Percentiles rank a stretch among this genome's conserved stretches.
Conservation (phyloP, 2,797 vertebrate species). For the Coracias cyanogaster region DNA sequence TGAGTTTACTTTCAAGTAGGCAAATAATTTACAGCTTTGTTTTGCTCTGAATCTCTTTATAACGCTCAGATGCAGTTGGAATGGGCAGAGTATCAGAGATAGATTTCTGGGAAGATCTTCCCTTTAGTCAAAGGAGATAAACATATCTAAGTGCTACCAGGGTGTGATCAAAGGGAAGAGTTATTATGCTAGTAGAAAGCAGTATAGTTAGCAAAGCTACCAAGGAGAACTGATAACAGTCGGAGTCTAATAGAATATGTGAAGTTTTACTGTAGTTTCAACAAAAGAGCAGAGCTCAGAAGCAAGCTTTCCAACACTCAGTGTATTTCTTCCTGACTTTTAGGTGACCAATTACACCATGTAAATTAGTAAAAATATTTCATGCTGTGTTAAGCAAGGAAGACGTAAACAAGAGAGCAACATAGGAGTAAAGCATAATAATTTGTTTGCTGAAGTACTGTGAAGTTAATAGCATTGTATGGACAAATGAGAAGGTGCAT, state of each 20-base stretch:
- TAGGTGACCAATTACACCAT: neutral
- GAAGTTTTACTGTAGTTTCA: neutral
- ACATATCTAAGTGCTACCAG: neutral
- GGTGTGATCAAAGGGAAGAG: neutral
- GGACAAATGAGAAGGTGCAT: neutral
- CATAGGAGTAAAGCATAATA: neutral
- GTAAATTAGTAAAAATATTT: neutral
- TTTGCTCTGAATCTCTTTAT: slow-evolving; percentile 3
- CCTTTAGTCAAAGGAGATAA: slow-evolving; percentile 41
- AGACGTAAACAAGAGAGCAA: neutral
- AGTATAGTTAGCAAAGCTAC: neutral
- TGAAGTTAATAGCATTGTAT: neutral
- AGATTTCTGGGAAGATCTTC: slow-evolving; percentile 13
- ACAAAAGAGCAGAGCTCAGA: neutral
- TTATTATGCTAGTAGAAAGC: neutral
- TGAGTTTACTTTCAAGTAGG: neutral
- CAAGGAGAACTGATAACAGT: neutral
- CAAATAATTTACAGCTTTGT: slow-evolving; percentile 54
- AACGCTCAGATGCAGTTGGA: neutral
- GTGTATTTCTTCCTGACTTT: neutral
- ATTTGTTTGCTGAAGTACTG: neutral
- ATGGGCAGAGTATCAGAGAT: neutral
- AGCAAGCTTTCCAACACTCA: neutral
- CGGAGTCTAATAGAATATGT: neutral
- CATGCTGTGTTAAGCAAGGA: neutral